Conservation (phyloP, 1,140 invertebrate genomes). For the Pseudoatta argentina region DNA sequence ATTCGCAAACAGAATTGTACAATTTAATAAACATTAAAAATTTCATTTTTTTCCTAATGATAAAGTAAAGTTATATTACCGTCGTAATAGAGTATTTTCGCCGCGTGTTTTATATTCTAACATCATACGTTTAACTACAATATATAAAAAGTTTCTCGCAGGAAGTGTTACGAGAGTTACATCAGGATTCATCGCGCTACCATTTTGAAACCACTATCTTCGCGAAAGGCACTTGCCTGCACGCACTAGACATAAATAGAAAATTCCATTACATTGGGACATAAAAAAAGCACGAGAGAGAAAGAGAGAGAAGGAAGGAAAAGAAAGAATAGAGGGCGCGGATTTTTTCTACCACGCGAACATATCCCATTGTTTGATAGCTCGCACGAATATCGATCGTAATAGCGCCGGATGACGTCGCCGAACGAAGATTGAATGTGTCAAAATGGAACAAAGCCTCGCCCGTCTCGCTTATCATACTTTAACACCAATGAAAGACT, state of each 20-base stretch:
- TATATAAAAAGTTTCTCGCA: neutral
- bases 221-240: neutral
- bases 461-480: constrained; percentile 43
- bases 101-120: neutral
- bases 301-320: neutral
- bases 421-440: constrained; percentile 53
- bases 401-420: constrained; percentile 50
- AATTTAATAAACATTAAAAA: constrained; percentile 16
- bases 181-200: neutral
- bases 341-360: constrained; percentile 38
- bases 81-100: neutral
- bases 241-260: constrained; percentile 19
- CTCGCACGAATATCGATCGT: constrained; percentile 56
- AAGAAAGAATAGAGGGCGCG: neutral
- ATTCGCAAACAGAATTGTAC: neutral
- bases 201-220: constrained; percentile 33
- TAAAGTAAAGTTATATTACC: neutral
- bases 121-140: neutral
- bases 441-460: constrained; percentile 52
- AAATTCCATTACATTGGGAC: constrained; percentile 38
- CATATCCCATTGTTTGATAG: constrained; percentile 43
- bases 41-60: neutral
- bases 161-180: neutral
- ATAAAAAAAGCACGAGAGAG: neutral
- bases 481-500: constrained; percentile 27